Evolutionary conservation across 2,113 vertebrate species (phyloP).

Genomic region (Otus sunia): DNA sequence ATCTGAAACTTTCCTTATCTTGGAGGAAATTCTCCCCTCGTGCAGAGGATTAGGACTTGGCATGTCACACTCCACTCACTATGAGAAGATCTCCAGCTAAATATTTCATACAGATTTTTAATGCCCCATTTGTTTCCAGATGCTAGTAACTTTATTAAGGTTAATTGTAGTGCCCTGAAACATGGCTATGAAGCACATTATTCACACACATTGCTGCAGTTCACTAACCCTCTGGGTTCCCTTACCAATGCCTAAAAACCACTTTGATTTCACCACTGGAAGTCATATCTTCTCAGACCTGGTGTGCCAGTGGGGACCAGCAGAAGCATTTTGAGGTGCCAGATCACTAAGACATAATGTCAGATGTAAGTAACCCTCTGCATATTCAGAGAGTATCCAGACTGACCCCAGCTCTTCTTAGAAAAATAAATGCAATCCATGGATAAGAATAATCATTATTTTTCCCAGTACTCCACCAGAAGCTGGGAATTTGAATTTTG

Average conservation of each 20-base stretch:
- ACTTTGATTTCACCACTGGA: neutral
- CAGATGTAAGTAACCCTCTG: neutral
- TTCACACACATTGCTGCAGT: conserved; percentile 18
- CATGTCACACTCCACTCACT: neutral
- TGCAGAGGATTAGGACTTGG: neutral
- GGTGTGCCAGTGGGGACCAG: neutral
- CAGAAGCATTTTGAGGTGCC: neutral
- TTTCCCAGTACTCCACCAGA: neutral
- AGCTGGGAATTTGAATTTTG: neutral
- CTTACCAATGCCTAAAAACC: neutral
- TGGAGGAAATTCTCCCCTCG: neutral
- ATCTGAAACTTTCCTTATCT: neutral
- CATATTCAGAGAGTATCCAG: neutral
- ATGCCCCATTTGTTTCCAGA: conserved; percentile 60
- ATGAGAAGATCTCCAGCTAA: neutral
- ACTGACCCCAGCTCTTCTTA: neutral
- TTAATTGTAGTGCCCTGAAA: conserved; percentile 58
- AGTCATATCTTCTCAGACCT: neutral
- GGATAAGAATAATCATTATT: neutral
- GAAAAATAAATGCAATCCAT: neutral
- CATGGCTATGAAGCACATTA: conserved; percentile 3
- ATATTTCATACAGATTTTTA: conserved; percentile 51
- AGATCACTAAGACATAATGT: neutral
- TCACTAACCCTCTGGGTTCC: neutral
- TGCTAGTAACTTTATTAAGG: conserved; percentile 60